These are phyloP conservation scores for Metopolophium dirhodum DNA, from an alignment of 1,140 invertebrate genomes.

Conservation along the genomic window DNA sequence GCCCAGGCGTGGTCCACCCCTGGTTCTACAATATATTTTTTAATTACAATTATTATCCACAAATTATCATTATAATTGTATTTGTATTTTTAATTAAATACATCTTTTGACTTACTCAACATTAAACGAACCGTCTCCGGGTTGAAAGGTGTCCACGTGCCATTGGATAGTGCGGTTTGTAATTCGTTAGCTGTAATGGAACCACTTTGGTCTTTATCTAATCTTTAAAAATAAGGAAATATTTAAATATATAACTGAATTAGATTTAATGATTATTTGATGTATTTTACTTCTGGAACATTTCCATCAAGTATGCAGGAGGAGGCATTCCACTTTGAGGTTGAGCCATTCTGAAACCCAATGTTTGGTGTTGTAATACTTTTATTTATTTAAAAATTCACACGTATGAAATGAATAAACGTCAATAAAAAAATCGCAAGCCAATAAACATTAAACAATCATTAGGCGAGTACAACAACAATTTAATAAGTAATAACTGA, in stretches of 20 bases:
- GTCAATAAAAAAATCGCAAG: background rate
- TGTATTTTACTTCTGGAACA: constrained; percentile 75
- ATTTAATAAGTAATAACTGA: too few species aligned
- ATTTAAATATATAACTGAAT: background rate
- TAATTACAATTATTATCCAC: background rate
- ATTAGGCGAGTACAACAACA: background rate
- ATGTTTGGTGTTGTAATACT: background rate
- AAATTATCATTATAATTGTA: background rate
- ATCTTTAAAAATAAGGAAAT: constrained; percentile 68
- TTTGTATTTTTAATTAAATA: background rate
- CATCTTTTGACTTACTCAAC: constrained; percentile 75
- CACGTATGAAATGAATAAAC: background rate
- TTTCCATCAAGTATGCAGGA: constrained; percentile 77
- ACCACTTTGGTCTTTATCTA: constrained; percentile 90
- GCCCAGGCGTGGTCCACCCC: too few species aligned
- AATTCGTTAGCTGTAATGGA: constrained; percentile 89
- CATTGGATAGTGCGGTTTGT: constrained; percentile 92
- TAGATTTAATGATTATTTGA: constrained; percentile 31
- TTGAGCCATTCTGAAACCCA: constrained; percentile 48
- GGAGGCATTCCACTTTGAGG: constrained; percentile 68
- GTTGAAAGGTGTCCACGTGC: constrained; percentile 97
- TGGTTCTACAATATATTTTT: background rate
- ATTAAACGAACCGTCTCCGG: constrained; percentile 94
- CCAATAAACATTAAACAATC: background rate
- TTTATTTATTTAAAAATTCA: background rate